Evolutionary conservation across 2,113 vertebrate species (phyloP).

Genomic region (Dasyprocta punctata): DNA sequence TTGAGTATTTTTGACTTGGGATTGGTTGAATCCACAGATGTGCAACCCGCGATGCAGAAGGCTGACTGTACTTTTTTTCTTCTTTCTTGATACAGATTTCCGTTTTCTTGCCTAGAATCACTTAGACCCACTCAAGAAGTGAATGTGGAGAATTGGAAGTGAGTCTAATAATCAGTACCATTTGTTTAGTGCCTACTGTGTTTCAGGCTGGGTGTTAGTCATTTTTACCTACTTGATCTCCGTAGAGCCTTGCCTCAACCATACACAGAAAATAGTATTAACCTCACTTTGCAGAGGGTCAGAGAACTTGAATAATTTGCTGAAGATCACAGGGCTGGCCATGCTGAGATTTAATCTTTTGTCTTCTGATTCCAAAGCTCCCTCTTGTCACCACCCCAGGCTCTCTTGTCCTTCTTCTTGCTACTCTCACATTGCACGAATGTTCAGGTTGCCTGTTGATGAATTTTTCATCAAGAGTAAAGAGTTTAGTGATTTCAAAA

Average conservation of each 20-base stretch:
- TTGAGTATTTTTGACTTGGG: background rate
- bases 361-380: background rate
- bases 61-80: background rate
- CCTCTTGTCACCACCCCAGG: background rate
- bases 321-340: background rate
- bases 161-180: background rate
- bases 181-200: background rate
- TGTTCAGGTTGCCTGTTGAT: background rate
- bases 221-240: background rate
- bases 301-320: background rate
- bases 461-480: background rate
- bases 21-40: background rate
- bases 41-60: background rate
- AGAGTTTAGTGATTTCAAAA: background rate
- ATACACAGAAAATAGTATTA: background rate
- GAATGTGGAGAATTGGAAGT: background rate
- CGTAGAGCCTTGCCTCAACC: fast-evolving
- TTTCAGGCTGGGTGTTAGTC: too few relatives aligned
- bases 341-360: background rate
- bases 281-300: background rate
- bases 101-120: background rate
- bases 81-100: background rate
- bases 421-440: fast-evolving
- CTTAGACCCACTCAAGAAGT: background rate
- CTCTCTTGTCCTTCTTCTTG: background rate